Conservation (phyloP, 2,113 vertebrate species). For the Ginglymostoma cirratum region DNA sequence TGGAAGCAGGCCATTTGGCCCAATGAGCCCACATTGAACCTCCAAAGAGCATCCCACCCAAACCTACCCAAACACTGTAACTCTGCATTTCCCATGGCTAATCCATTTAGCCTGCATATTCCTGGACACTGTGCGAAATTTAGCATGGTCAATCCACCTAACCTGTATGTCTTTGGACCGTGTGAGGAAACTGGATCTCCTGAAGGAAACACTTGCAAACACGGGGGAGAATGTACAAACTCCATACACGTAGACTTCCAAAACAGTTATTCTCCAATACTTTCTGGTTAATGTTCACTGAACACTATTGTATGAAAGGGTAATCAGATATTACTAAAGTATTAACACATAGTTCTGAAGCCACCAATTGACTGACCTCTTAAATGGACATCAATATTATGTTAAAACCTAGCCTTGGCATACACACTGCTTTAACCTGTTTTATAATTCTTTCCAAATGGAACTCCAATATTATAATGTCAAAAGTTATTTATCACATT, state of each 20-base stretch:
- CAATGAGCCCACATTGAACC: no score
- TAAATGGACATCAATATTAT: not conserved
- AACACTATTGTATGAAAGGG: not conserved
- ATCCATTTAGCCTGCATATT: no score
- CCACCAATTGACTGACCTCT: not conserved
- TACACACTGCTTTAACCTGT: not conserved
- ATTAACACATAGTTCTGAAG: not conserved
- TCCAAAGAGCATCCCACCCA: no score
- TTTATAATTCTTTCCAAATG: not conserved
- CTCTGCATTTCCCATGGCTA: no score
- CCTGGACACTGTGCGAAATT: no score
- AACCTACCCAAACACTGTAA: no score
- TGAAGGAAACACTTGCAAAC: no score
- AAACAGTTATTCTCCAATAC: not conserved
- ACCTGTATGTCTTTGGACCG: no score
- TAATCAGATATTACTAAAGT: not conserved
- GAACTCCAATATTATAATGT: not conserved
- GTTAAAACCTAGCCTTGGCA: not conserved
- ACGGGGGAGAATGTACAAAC: no score
- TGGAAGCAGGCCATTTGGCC: no score
- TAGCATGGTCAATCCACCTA: no score
- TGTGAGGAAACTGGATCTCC: no score
- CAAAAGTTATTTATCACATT: not conserved
- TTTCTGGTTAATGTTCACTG: not conserved
- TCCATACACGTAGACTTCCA: not conserved